Percentiles rank a stretch among this genome's conserved stretches.
Evolutionary conservation across 2,888 invertebrate species (phyloP).

Genomic region (Pyrrhia umbra): DNA sequence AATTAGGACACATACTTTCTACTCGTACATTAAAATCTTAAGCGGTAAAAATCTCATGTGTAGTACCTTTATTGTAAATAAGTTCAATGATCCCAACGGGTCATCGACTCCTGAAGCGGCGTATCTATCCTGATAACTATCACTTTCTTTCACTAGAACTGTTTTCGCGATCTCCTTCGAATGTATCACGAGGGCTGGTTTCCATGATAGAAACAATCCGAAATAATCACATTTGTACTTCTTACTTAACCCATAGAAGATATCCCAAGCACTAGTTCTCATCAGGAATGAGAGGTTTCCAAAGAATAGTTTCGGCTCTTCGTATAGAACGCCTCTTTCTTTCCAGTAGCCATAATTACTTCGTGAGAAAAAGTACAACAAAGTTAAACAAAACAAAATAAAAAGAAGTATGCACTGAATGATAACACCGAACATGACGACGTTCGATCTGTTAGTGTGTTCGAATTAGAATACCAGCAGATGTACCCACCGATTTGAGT

Average conservation of each 20-base stretch:
- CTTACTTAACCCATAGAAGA: slow-evolving; percentile 67
- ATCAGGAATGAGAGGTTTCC: slow-evolving; percentile 78
- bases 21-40: no score
- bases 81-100: slow-evolving; percentile 78
- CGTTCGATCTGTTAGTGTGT: slow-evolving; percentile 32
- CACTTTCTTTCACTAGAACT: slow-evolving; percentile 75
- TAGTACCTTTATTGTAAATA: slow-evolving; percentile 81
- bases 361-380: slow-evolving; percentile 67
- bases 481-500: not conserved
- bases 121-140: slow-evolving; percentile 76
- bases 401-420: slow-evolving; percentile 59
- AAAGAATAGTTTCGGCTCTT: slow-evolving; percentile 70
- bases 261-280: slow-evolving; percentile 76
- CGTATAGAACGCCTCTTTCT: slow-evolving; percentile 74
- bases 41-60: no score
- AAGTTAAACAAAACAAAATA: slow-evolving; percentile 58
- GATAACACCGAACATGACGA: slow-evolving; percentile 49
- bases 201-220: slow-evolving; percentile 77
- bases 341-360: slow-evolving; percentile 79
- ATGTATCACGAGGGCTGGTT: slow-evolving; percentile 76
- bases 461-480: slow-evolving; percentile 18
- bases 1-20: no score
- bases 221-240: slow-evolving; percentile 73
- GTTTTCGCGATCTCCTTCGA: slow-evolving; percentile 76
- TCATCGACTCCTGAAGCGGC: slow-evolving; percentile 70